Percentiles rank a stretch among this genome's conserved stretches.
Conservation (phyloP, 37 sponge, comb jelly and placozoan genomes). For the Halisarca cf. caerulea region DNA sequence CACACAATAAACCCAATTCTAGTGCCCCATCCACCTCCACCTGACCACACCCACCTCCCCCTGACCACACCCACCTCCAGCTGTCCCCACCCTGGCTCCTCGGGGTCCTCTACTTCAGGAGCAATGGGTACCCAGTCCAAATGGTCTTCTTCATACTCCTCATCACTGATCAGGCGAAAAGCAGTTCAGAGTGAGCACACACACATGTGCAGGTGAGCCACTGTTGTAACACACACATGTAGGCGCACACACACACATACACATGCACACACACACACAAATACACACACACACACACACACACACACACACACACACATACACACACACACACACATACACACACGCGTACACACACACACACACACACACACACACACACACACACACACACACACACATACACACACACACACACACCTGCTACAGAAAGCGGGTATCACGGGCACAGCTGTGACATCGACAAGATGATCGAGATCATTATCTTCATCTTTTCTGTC, state of each 20-base stretch:
- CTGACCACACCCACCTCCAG: conserved; percentile 69
- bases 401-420: conserved; percentile 30
- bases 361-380: no score
- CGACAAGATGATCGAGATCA: conserved; percentile 41
- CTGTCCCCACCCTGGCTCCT: conserved; percentile 96
- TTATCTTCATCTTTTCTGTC: conserved; percentile 28
- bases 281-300: no score
- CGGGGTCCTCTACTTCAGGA: conserved; percentile 97
- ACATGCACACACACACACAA: no score
- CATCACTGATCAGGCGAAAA: conserved; percentile 38
- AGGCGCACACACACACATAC: no score
- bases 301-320: no score
- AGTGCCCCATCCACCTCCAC: not conserved
- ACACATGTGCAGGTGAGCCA: not conserved
- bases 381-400: not conserved
- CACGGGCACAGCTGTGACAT: conserved; percentile 61
- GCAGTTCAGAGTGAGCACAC: not conserved
- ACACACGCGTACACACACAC: no score
- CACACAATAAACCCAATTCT: no score
- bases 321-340: no score
- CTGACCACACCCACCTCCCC: not conserved
- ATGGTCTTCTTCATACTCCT: conserved; percentile 73
- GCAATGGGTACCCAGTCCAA: conserved; percentile 91
- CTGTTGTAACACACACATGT: not conserved
- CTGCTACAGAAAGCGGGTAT: conserved; percentile 95